A percentile compares a stretch with the other conserved stretches of the same genome.
phyloP scores from a whole-genome alignment of 2,113 vertebrate genomes.

The Gymnarchus niloticus region DNA sequence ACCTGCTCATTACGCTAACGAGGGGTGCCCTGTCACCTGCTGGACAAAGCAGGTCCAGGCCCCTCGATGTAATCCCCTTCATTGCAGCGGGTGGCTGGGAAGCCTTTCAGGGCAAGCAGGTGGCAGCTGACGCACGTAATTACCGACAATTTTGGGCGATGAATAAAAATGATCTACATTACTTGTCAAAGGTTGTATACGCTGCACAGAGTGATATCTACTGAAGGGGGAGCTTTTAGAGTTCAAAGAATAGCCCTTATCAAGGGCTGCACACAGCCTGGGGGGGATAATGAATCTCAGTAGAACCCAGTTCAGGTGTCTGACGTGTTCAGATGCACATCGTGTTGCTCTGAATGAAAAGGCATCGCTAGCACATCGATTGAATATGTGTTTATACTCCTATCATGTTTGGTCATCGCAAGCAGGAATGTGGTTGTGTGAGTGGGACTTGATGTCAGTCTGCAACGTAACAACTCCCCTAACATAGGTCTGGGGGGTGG shows the following conservation, averaged over 20 bases:
- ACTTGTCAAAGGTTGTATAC: conserved; percentile 99
- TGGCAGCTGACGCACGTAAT: conserved; percentile 99
- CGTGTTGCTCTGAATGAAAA: conserved; percentile 13
- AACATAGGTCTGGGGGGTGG: not conserved
- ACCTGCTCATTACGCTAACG: conserved; percentile 96
- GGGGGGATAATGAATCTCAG: conserved; percentile 85
- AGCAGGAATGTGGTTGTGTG: not conserved
- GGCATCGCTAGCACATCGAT: conserved; percentile 26
- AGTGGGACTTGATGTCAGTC: not conserved
- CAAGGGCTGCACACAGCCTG: conserved; percentile 82
- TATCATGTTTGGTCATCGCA: not conserved
- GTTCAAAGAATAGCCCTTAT: conserved; percentile 96
- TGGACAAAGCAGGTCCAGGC: conserved; percentile 71
- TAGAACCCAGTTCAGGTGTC: conserved; percentile 44
- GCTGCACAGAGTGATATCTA: conserved; percentile 98
- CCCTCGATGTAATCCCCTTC: conserved; percentile 80
- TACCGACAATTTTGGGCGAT: conserved; percentile 99
- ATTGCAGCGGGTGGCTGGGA: conserved; percentile 75
- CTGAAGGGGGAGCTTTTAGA: conserved; percentile 96
- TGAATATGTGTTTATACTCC: conserved; percentile 32
- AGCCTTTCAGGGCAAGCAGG: conserved; percentile 99
- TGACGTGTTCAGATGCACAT: conserved; percentile 49
- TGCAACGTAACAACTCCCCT: not conserved
- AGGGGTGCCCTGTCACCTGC: conserved; percentile 99
- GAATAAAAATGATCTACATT: conserved; percentile 99